Percentiles rank a stretch among this genome's conserved stretches.
Evolutionary conservation across 2,888 invertebrate species (phyloP).

Genomic region (Harpagoxenus sublaevis): DNA sequence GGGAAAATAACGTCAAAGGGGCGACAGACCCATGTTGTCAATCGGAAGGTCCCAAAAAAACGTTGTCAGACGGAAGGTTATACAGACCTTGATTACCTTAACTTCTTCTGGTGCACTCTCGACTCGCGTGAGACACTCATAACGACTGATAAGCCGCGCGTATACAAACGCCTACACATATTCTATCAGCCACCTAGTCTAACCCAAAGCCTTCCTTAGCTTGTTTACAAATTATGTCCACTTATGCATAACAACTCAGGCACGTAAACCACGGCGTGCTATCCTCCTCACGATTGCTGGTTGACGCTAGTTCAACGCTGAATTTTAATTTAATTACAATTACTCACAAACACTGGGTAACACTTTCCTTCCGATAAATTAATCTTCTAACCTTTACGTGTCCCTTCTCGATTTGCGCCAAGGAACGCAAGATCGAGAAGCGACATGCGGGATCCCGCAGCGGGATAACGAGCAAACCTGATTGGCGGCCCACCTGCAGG

Average conservation of each 20-base stretch:
- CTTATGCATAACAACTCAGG: neutral
- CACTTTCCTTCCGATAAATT: neutral
- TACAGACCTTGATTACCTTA: conserved; percentile 50
- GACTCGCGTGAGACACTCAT: conserved; percentile 49
- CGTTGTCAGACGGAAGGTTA: neutral
- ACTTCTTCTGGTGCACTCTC: neutral
- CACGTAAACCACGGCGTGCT: neutral
- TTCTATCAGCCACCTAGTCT: conserved; percentile 70
- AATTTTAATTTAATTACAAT: neutral
- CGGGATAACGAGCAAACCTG: neutral
- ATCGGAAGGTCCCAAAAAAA: too few relatives aligned
- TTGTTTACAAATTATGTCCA: neutral
- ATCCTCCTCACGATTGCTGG: neutral
- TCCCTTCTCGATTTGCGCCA: too few relatives aligned
- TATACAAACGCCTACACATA: conserved; percentile 51
- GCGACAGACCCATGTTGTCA: too few relatives aligned
- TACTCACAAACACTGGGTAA: neutral
- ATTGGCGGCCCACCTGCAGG: neutral
- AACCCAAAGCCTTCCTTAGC: conserved; percentile 50
- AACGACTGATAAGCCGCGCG: conserved; percentile 67
- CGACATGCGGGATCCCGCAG: neutral
- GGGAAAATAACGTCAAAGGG: too few relatives aligned
- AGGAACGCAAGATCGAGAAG: neutral
- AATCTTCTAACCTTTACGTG: neutral
- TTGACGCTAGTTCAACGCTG: too few relatives aligned